Conservation (phyloP, 2,888 invertebrate species). For the Liodrosophila aerea region DNA sequence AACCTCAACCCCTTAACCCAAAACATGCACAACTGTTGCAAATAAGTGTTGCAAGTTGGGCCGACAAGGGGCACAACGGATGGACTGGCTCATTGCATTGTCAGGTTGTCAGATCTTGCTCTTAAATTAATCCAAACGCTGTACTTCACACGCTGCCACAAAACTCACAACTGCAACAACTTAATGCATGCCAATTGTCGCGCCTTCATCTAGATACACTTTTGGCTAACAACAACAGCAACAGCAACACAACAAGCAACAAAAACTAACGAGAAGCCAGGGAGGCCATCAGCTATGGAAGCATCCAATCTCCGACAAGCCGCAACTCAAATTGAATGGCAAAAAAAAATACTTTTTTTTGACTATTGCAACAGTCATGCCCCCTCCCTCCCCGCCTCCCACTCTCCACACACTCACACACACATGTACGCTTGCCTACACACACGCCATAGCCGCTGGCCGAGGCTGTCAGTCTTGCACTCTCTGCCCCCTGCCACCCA, state of each 20-base stretch:
- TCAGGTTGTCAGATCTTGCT: constrained; percentile 46
- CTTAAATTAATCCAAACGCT: constrained; percentile 54
- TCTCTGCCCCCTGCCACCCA: constrained; percentile 13
- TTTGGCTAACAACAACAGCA: constrained; percentile 60
- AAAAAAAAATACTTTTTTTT: constrained; percentile 46
- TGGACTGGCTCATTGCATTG: constrained; percentile 19
- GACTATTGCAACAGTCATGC: constrained; percentile 51
- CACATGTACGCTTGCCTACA: constrained; percentile 27
- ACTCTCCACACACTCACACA: constrained; percentile 9
- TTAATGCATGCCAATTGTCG: constrained; percentile 78
- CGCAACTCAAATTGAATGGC: constrained; percentile 70
- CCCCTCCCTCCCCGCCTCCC: background rate
- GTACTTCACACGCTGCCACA: constrained; percentile 69
- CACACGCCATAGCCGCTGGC: constrained; percentile 51
- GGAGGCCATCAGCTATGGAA: constrained; percentile 51
- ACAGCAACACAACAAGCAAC: constrained; percentile 24
- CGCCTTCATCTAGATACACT: constrained; percentile 78
- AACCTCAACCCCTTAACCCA: constrained; percentile 5
- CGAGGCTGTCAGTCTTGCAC: constrained; percentile 66
- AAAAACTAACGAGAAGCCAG: constrained; percentile 53
- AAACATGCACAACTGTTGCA: constrained; percentile 1
- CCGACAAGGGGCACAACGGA: background rate
- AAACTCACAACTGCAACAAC: constrained; percentile 59
- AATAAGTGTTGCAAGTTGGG: constrained; percentile 4
- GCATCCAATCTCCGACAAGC: constrained; percentile 60